phyloP scores from a whole-genome alignment of 2,113 vertebrate species.

The Edolisoma coerulescens region DNA sequence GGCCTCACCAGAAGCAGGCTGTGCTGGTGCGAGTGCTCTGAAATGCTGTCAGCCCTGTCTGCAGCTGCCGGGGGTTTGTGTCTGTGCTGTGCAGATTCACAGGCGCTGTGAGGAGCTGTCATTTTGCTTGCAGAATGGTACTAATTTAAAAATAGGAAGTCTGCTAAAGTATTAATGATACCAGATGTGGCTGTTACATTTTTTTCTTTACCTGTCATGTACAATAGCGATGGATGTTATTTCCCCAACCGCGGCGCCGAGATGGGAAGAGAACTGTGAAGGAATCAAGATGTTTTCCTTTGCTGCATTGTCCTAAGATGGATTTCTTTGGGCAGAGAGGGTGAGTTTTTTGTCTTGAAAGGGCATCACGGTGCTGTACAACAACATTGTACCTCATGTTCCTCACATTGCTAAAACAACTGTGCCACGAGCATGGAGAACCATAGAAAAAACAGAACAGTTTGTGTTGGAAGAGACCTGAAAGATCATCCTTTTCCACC shows the following conservation, averaged over 20 bases:
- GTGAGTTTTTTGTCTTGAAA: not conserved
- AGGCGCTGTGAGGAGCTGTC: constrained; percentile 34
- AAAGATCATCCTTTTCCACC: not conserved
- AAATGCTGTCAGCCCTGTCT: not conserved
- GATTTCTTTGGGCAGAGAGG: not conserved
- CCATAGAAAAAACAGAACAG: no score
- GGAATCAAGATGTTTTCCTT: not conserved
- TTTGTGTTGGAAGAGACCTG: not conserved
- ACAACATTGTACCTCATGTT: not conserved
- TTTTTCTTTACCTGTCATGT: constrained; percentile 42
- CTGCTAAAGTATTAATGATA: constrained; percentile 65
- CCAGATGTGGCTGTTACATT: constrained; percentile 48
- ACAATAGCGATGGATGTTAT: not conserved
- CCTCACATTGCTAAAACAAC: not conserved
- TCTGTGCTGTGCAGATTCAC: not conserved
- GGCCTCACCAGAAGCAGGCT: not conserved
- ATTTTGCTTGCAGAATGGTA: constrained; percentile 43
- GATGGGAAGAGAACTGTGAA: not conserved
- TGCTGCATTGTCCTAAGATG: not conserved
- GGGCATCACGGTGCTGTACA: not conserved
- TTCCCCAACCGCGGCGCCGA: not conserved
- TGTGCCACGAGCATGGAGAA: fast-evolving
- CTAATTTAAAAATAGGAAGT: constrained; percentile 59
- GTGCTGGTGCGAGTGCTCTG: not conserved
- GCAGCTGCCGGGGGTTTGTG: constrained; percentile 5